Evolutionary conservation across 1,140 invertebrate genomes (phyloP).

Genomic region (Megathymus violae): DNA sequence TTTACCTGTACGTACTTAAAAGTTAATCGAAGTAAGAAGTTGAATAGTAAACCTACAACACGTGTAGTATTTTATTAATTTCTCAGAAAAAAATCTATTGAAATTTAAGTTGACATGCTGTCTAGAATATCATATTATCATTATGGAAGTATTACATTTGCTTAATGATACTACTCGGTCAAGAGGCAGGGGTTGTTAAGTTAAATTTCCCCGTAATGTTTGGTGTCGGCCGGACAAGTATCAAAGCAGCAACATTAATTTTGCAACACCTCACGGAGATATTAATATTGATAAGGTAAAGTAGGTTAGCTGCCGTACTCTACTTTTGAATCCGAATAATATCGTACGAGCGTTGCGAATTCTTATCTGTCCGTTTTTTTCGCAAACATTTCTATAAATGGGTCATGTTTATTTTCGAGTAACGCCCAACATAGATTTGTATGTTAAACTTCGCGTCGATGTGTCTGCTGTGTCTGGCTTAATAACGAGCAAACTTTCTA

Average conservation of each 20-base stretch:
- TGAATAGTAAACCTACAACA: too few species aligned
- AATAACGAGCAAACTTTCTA: slow-evolving; percentile 52
- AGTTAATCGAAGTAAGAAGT: too few species aligned
- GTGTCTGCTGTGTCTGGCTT: slow-evolving; percentile 51
- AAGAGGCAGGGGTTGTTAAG: slow-evolving; percentile 6
- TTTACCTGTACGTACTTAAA: too few species aligned
- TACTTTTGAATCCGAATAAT: slow-evolving; percentile 72
- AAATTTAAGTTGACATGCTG: too few species aligned
- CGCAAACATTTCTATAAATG: slow-evolving; percentile 66
- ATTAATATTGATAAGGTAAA: slow-evolving; percentile 76
- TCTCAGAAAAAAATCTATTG: too few species aligned
- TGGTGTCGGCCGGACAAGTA: slow-evolving; percentile 12
- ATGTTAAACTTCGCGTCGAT: slow-evolving; percentile 48
- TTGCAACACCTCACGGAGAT: slow-evolving; percentile 70
- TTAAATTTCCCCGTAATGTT: slow-evolving; percentile 11
- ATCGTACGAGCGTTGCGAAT: slow-evolving; percentile 76
- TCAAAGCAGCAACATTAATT: slow-evolving; percentile 40
- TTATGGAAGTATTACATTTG: slow-evolving; percentile 3
- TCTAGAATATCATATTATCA: neutral
- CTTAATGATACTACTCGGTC: slow-evolving; percentile 1
- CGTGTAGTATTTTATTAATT: too few species aligned
- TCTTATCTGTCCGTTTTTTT: slow-evolving; percentile 77
- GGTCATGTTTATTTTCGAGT: slow-evolving; percentile 71
- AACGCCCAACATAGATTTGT: slow-evolving; percentile 41
- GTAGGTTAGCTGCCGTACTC: slow-evolving; percentile 78